Evolutionary conservation across 1,140 invertebrate species (phyloP), one percentile per base, ranked within the genome.

Genomic region (Ctenoplectra terminalis): DNA sequence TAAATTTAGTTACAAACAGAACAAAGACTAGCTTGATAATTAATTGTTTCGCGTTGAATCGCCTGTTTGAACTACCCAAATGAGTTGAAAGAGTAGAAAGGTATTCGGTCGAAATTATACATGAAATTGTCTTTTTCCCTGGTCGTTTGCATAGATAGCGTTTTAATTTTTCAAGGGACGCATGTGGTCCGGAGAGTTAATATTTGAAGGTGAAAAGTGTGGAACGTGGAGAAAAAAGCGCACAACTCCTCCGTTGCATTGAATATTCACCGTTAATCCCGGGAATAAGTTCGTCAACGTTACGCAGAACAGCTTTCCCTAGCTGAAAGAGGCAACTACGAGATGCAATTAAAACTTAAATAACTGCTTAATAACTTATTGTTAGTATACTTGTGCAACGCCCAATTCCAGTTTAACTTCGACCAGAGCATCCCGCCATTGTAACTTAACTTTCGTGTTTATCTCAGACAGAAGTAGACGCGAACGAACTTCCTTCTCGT

Each of bases 311-410:
- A 66, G 37, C 48, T 70, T 54, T 54, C 67, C 23, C 46, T 13
- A 56, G 15, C 26, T 46, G 82, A 82, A 82, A 56, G 46, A 17
- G 52, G 50, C 70, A 31, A 82, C 58, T 77, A 26, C 66, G 75
- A 70, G 82, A 90, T 87, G 84, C 86, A 90, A 90, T 91, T 91
- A 90, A 90, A 91, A 91, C 84, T 90, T 90, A 70, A 87, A 87
- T 84, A 90, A 91, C 82, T 88, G 86, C 82, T 91, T 89, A 87
- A 90, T 90, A 90, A 91, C 81, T 91, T 88, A 87, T 87, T 79
- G 76, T 87, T 82, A 88, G 81, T 84, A n/a, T 79, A 89, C 84
- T 90, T 90, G 69, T 88, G 84, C 83, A 86, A 82, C 81, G 75
- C 76, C 82, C 82, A 83, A 90, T 90, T 90, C 79, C 56, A 90